Evolutionary conservation across 2,797 vertebrate species (phyloP), one percentile per base, ranked within the genome.

Genomic region (Acanthurus leucopareius): DNA sequence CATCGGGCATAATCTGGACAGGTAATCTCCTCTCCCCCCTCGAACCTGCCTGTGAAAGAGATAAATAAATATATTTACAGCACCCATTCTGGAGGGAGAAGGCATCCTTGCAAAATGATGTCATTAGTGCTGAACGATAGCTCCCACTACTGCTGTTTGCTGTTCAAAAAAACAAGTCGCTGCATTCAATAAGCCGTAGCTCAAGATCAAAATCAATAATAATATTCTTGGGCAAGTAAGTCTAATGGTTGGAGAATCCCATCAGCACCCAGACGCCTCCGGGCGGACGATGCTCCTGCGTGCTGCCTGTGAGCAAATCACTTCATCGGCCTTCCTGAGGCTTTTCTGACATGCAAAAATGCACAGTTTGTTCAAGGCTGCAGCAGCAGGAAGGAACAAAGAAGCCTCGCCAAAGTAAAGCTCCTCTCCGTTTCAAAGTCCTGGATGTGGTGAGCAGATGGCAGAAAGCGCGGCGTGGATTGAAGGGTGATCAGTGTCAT

Each of bases 171-270:
- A 89, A 89, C 80, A 86, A 91, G 84, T 76, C 11, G 11, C 28
- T 42, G 73, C 65, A 66, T 89, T 90, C 85, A 89, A 71, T 74
- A 69, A 84, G 76, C 82, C 53, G 69, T 90, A 88, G 86, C 91
- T 90, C 90, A 90, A 85, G 88, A 89, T 91, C 86, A 57, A 84
- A 89, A 93, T 93, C 92, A 90, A 93, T 93, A 91, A 92, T 89
- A 93, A 93, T 92, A 93, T 93, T 93, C 81, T 80, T 86, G 81
- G 78, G 65, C 71, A 76, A 90, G 71, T 89, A 79, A 76, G 74
- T 85, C 85, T 86, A 88, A 91, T 85, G 83, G 79, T 63, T 20
- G 78, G 56, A 89, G 82, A 83, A 89, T 81, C 81, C 80, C 83
- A 89, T 92, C 90, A 92, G 73, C 83, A 19, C 47, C 4, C 67